phyloP scores from a whole-genome alignment of 2,113 vertebrate genomes.

The Marmota flaviventris region DNA sequence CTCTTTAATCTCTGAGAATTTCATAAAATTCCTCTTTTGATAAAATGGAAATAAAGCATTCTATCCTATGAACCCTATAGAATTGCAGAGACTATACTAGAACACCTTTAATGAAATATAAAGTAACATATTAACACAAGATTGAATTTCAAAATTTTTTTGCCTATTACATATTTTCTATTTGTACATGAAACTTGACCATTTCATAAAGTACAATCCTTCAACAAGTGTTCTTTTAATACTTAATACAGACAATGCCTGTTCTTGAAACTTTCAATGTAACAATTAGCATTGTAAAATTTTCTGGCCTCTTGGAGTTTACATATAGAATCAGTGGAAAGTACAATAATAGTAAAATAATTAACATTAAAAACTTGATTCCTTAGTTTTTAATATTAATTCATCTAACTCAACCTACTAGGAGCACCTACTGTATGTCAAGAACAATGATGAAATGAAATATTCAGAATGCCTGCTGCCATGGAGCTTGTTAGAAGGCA shows the following conservation, averaged over 20 bases:
- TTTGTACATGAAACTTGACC: not conserved
- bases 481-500: not conserved
- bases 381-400: not conserved
- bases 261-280: not conserved
- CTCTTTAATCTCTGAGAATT: not conserved
- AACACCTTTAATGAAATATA: not conserved
- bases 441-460: not conserved
- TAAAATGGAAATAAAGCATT: not conserved
- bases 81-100: not conserved
- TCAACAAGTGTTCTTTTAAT: not conserved
- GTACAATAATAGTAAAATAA: not conserved
- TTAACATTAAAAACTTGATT: too few species aligned
- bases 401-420: not conserved
- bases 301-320: not conserved
- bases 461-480: not conserved
- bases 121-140: not conserved
- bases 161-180: not conserved
- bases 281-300: not conserved
- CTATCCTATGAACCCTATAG: accelerated
- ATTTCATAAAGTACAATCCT: not conserved
- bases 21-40: not conserved
- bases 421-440: not conserved
- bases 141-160: slow-evolving; percentile 25
- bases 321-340: not conserved
- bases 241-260: not conserved